Conservation (phyloP, 1,140 invertebrate genomes). For the Battus philenor region DNA sequence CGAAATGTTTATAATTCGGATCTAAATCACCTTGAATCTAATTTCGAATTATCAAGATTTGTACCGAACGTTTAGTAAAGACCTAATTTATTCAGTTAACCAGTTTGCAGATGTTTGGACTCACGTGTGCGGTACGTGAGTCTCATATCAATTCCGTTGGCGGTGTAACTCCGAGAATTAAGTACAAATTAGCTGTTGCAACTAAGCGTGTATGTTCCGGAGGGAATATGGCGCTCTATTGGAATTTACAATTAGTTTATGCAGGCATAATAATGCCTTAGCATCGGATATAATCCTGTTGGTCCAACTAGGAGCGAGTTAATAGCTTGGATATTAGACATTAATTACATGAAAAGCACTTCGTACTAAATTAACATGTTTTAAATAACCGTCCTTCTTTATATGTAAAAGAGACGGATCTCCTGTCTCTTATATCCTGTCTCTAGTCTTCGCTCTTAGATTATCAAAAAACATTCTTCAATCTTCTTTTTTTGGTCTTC, state of each 20-base stretch:
- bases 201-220: slow-evolving; percentile 2
- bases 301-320: not conserved
- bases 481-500: no score
- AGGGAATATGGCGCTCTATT: not conserved
- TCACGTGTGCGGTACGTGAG: slow-evolving; percentile 4
- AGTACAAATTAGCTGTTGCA: slow-evolving; percentile 11
- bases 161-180: slow-evolving; percentile 11
- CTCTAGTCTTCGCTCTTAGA: no score
- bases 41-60: no score
- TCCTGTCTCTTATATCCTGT: no score
- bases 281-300: not conserved
- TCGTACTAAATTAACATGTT: no score
- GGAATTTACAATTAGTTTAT: slow-evolving; percentile 12
- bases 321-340: slow-evolving; percentile 8
- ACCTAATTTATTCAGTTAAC: slow-evolving; percentile 11
- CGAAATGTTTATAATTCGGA: no score
- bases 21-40: no score
- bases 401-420: no score
- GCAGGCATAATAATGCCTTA: slow-evolving; percentile 4
- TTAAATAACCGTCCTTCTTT: no score
- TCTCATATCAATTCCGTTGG: slow-evolving; percentile 4
- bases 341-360: slow-evolving; percentile 3
- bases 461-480: no score
- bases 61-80: no score
- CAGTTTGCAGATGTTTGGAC: slow-evolving; percentile 9